Percentiles rank a stretch among this genome's conserved stretches.
These are phyloP conservation scores for Panagrolaimus sp. DNA, from an alignment of 1,140 invertebrate genomes.

Conservation along the genomic window DNA sequence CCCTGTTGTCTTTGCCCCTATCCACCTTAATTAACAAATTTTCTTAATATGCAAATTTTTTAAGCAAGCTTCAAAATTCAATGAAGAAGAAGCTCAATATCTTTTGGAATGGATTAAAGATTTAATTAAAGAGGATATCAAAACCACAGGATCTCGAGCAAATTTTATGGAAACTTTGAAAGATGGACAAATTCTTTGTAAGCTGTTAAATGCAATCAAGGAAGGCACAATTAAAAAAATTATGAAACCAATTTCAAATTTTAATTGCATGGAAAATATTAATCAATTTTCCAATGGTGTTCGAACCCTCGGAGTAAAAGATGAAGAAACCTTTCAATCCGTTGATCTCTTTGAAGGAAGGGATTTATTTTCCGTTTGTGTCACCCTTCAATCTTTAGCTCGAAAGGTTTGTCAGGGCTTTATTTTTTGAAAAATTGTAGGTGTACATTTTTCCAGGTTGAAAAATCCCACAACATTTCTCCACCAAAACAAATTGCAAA, in stretches of 20 bases:
- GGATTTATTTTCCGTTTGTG: slow-evolving; percentile 68
- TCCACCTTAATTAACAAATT: too few relatives aligned
- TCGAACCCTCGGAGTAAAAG: slow-evolving; percentile 82
- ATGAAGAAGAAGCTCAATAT: slow-evolving; percentile 80
- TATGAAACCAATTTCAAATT: slow-evolving; percentile 73
- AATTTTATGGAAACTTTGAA: slow-evolving; percentile 71
- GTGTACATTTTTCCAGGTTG: slow-evolving; percentile 31
- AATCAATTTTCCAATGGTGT: slow-evolving; percentile 82
- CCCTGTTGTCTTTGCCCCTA: too few relatives aligned
- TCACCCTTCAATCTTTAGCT: slow-evolving; percentile 84
- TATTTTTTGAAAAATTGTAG: background rate
- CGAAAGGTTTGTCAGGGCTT: slow-evolving; percentile 72
- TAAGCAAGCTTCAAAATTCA: slow-evolving; percentile 70
- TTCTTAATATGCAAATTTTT: too few relatives aligned
- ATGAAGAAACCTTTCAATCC: slow-evolving; percentile 71
- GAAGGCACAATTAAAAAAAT: slow-evolving; percentile 77
- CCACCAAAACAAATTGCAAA: slow-evolving; percentile 40
- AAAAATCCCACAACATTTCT: slow-evolving; percentile 38
- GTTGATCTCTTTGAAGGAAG: slow-evolving; percentile 27
- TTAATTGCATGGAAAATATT: slow-evolving; percentile 96
- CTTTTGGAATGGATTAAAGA: slow-evolving; percentile 81
- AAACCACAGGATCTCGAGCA: slow-evolving; percentile 71
- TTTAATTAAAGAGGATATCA: slow-evolving; percentile 72
- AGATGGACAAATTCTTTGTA: slow-evolving; percentile 54
- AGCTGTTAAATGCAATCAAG: slow-evolving; percentile 58